Evolutionary conservation across 1,140 invertebrate species (phyloP).

Genomic region (Myzus persicae): DNA sequence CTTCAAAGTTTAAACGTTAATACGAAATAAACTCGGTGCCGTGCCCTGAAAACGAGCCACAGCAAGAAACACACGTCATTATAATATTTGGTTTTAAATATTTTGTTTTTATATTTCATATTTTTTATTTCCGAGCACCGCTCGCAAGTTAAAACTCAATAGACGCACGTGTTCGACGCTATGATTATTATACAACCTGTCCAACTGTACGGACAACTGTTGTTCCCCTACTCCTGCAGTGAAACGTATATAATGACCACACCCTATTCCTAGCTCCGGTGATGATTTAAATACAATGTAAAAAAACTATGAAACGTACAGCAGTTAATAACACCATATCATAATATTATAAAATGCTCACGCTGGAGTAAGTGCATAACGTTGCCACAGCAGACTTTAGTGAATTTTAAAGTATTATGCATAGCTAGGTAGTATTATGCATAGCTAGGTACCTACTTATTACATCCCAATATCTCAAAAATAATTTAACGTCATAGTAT

Average conservation of each 20-base stretch:
- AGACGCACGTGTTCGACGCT: not conserved
- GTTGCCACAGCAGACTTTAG: no score
- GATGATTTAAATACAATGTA: not conserved
- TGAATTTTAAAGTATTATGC: no score
- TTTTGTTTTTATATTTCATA: not conserved
- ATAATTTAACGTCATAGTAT: no score
- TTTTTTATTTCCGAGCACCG: not conserved
- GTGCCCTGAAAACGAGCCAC: not conserved
- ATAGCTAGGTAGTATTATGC: no score
- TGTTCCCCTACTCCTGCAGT: not conserved
- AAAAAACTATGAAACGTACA: no score
- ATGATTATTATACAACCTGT: not conserved
- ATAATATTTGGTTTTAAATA: not conserved
- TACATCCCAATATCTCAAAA: no score
- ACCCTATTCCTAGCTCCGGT: fast-evolving
- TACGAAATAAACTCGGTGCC: not conserved
- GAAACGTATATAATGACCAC: not conserved
- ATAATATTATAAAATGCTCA: no score
- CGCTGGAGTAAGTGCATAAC: no score
- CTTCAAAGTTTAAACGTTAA: constrained; percentile 34
- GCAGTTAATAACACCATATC: no score
- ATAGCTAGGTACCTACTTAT: no score
- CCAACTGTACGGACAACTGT: not conserved
- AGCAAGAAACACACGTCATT: not conserved
- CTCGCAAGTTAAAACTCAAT: not conserved